Evolutionary conservation across 1,140 invertebrate species (phyloP).

Genomic region (Potamilus streckersoni): DNA sequence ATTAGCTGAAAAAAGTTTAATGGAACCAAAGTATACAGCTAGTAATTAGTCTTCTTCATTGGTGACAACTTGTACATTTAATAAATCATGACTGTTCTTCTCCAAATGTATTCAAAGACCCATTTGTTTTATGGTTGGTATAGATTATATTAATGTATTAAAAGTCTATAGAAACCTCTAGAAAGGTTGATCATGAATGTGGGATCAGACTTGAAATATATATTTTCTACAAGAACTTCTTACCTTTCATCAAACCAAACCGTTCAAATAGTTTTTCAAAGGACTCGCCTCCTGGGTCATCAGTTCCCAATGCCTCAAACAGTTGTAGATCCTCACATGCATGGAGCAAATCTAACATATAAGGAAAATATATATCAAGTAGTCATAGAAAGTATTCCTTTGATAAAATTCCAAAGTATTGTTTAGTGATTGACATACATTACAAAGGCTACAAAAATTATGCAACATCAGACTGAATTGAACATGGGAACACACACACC

Average conservation of each 20-base stretch:
- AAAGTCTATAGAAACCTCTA: too few species aligned
- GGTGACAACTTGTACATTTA: too few species aligned
- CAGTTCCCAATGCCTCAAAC: slow-evolving; percentile 46
- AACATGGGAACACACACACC: too few species aligned
- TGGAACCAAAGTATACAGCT: too few species aligned
- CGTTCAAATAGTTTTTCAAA: slow-evolving; percentile 66
- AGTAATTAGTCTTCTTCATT: too few species aligned
- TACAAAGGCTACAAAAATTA: background rate
- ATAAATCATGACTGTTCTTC: too few species aligned
- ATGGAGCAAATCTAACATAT: slow-evolving; percentile 36
- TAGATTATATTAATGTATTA: too few species aligned
- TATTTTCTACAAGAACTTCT: background rate
- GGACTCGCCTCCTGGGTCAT: slow-evolving; percentile 53
- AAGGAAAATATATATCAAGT: background rate
- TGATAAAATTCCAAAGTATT: background rate
- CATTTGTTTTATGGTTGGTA: too few species aligned
- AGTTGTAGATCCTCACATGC: slow-evolving; percentile 45
- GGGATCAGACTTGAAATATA: background rate
- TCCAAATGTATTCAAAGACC: too few species aligned
- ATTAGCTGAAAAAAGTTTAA: too few species aligned
- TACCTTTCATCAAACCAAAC: slow-evolving; percentile 67
- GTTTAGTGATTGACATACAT: background rate
- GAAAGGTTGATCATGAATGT: background rate
- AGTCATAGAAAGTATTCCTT: background rate
- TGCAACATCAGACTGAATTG: too few species aligned